A percentile compares a stretch with the other conserved stretches of the same genome.
Conservation (phyloP, 2,888 invertebrate species). For the Hirtodrosophila histrioides region DNA sequence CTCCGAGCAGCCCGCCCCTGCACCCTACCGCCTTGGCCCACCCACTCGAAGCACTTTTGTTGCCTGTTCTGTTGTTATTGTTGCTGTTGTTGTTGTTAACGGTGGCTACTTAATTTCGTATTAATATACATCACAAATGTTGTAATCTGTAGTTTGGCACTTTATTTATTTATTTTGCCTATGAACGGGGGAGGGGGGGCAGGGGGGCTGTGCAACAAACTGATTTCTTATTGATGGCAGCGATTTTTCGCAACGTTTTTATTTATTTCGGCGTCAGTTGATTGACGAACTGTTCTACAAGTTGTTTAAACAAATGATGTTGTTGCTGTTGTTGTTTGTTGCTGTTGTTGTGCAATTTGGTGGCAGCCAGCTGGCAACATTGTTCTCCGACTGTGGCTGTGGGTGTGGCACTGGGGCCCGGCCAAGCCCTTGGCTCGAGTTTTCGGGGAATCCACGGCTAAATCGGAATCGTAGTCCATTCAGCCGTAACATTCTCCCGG, state of each 20-base stretch:
- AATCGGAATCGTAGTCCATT: slow-evolving; percentile 24
- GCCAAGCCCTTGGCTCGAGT: slow-evolving; percentile 34
- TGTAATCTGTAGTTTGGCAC: slow-evolving; percentile 75
- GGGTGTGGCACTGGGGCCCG: slow-evolving; percentile 57
- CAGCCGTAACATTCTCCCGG: slow-evolving; percentile 36
- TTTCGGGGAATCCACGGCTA: slow-evolving; percentile 6
- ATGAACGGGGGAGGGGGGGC: slow-evolving; percentile 2
- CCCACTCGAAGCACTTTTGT: slow-evolving; percentile 65
- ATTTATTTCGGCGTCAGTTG: slow-evolving; percentile 50
- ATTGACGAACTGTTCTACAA: slow-evolving; percentile 67
- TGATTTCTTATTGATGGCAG: slow-evolving; percentile 49
- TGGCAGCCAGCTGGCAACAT: slow-evolving; percentile 42
- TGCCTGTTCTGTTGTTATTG: slow-evolving; percentile 7
- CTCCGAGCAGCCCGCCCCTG: slow-evolving; percentile 2
- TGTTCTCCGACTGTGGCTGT: slow-evolving; percentile 18
- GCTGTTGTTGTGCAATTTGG: slow-evolving; percentile 61
- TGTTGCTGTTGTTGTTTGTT: slow-evolving; percentile 25
- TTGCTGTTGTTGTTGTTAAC: slow-evolving; percentile 45
- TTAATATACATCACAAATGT: slow-evolving; percentile 79
- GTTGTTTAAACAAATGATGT: slow-evolving; percentile 64
- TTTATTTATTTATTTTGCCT: slow-evolving; percentile 72
- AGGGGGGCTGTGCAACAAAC: slow-evolving; percentile 35
- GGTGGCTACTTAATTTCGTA: slow-evolving; percentile 75
- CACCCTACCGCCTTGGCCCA: slow-evolving; percentile 34
- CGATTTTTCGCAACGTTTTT: slow-evolving; percentile 64